Percentiles rank a stretch among this genome's conserved stretches.
Conservation (phyloP, 2,888 invertebrate species). For the Troides helena region DNA sequence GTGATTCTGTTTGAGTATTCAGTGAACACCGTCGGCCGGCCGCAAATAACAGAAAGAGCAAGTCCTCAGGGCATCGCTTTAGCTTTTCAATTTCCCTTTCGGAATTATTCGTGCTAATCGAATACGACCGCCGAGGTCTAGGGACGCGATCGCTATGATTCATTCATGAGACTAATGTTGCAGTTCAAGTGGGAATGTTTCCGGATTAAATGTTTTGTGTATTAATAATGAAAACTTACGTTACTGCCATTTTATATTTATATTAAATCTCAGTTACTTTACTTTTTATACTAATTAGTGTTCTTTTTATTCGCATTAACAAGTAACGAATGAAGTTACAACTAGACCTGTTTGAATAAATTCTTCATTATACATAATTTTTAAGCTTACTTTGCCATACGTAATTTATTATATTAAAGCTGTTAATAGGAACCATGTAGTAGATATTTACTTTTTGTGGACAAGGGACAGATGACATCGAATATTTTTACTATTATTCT, state of each 20-base stretch:
- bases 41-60: conserved; percentile 79
- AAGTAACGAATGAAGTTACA: too few species aligned
- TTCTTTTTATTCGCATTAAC: too few species aligned
- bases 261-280: too few species aligned
- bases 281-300: too few species aligned
- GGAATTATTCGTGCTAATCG: conserved; percentile 79
- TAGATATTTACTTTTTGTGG: too few species aligned
- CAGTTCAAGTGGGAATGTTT: conserved; percentile 59
- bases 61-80: conserved; percentile 77
- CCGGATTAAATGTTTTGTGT: conserved; percentile 56
- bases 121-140: conserved; percentile 70
- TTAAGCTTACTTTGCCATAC: too few species aligned
- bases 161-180: conserved; percentile 77
- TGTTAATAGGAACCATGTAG: too few species aligned
- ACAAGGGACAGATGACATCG: too few species aligned
- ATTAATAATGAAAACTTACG: not conserved
- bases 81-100: conserved; percentile 81
- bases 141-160: conserved; percentile 71
- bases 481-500: not conserved
- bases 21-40: conserved; percentile 56
- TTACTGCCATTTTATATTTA: not conserved
- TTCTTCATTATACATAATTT: too few species aligned
- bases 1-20: conserved; percentile 68
- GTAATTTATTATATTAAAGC: too few species aligned
- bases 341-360: too few species aligned